These are phyloP conservation scores for Spatulosminthurus flaviceps DNA, from an alignment of 2,888 invertebrate genomes.

Conservation along the genomic window DNA sequence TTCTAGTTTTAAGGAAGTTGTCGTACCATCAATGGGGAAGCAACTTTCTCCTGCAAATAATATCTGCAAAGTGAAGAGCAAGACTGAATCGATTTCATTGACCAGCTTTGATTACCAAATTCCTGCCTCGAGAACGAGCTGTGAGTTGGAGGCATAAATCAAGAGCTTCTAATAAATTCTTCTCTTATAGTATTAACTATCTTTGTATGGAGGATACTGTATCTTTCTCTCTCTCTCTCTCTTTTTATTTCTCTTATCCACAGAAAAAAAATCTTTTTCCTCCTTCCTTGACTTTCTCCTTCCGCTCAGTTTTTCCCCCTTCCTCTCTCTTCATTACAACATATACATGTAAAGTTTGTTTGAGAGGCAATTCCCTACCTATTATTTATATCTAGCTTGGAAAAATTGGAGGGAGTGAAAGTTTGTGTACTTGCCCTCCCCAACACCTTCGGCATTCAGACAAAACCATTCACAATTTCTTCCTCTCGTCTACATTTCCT, in stretches of 20 bases:
- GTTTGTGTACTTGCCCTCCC: neutral
- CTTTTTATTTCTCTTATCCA: no score
- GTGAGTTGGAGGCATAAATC: conserved; percentile 42
- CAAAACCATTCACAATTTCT: conserved; percentile 21
- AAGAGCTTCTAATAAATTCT: conserved; percentile 34
- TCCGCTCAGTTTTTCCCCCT: no score
- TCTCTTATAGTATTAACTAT: neutral
- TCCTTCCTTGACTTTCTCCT: neutral
- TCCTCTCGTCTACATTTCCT: neutral
- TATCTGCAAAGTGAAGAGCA: conserved; percentile 45
- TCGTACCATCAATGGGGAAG: neutral
- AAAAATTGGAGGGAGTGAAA: neutral
- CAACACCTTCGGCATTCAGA: conserved; percentile 16
- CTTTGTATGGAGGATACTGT: neutral
- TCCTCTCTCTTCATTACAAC: no score
- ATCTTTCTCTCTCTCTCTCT: neutral
- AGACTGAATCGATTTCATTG: conserved; percentile 49
- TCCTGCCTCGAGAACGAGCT: conserved; percentile 48
- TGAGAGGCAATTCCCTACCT: neutral
- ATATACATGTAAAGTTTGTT: no score
- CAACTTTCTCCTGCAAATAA: conserved; percentile 37
- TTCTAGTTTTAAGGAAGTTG: conserved; percentile 30
- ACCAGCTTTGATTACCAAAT: conserved; percentile 52
- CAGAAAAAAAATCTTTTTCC: neutral
- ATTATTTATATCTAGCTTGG: neutral